Evolutionary conservation across 2,888 invertebrate species (phyloP).

Genomic region (Busseola fusca): DNA sequence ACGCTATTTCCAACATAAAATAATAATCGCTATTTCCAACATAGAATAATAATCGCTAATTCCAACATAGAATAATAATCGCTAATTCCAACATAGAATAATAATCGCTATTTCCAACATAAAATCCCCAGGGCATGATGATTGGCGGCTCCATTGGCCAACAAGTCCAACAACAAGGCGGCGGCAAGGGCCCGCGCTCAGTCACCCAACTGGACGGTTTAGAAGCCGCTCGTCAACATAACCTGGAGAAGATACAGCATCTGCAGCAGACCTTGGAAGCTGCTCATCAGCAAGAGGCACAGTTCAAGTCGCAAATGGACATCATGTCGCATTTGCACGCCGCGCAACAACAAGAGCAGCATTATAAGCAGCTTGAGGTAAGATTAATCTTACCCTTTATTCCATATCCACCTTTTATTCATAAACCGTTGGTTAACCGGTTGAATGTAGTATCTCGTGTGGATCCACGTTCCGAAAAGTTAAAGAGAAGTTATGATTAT

Average conservation of each 20-base stretch:
- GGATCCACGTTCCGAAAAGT: not conserved
- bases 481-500: too few species aligned
- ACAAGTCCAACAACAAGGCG: slow-evolving; percentile 71
- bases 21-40: too few species aligned
- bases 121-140: slow-evolving; percentile 79
- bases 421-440: not conserved
- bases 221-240: slow-evolving; percentile 93
- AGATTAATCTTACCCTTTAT: slow-evolving; percentile 6
- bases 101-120: not conserved
- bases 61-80: too few species aligned
- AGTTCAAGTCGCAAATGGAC: slow-evolving; percentile 94
- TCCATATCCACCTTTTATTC: too few species aligned
- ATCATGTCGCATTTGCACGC: slow-evolving; percentile 92
- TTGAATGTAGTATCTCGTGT: too few species aligned
- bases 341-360: slow-evolving; percentile 94
- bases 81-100: too few species aligned
- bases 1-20: too few species aligned
- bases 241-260: slow-evolving; percentile 92
- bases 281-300: slow-evolving; percentile 92
- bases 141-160: slow-evolving; percentile 79
- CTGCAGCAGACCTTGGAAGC: slow-evolving; percentile 94
- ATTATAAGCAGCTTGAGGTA: slow-evolving; percentile 93
- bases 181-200: slow-evolving; percentile 77
- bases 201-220: slow-evolving; percentile 88
- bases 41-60: too few species aligned